Percentiles rank a stretch among this genome's conserved stretches.
Evolutionary conservation across 2,113 vertebrate species (phyloP).

Genomic region (Cryptoleucopteryx plumbea): DNA sequence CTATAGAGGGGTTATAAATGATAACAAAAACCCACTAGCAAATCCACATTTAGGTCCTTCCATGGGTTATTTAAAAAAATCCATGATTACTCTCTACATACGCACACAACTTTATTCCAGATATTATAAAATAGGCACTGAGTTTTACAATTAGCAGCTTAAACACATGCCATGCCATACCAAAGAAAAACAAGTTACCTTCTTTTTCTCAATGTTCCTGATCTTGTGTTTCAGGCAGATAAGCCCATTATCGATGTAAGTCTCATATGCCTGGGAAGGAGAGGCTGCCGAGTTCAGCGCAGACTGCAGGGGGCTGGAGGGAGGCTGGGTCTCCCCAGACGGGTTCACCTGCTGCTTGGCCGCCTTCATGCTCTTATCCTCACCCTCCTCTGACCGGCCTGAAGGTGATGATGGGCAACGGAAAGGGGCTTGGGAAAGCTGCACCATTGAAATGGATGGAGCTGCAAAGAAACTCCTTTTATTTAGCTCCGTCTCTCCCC

Average conservation of each 20-base stretch:
- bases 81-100: neutral
- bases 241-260: slow-evolving; percentile 91
- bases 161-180: fast-evolving
- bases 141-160: neutral
- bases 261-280: slow-evolving; percentile 86
- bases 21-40: neutral
- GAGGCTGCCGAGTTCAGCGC: slow-evolving; percentile 71
- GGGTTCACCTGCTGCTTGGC: slow-evolving; percentile 65
- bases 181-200: slow-evolving; percentile 71
- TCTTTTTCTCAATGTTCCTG: slow-evolving; percentile 97
- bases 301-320: slow-evolving; percentile 70
- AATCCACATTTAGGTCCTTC: neutral
- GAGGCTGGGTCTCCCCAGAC: slow-evolving; percentile 59
- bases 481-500: neutral
- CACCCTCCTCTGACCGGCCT: slow-evolving; percentile 63
- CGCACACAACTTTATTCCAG: neutral
- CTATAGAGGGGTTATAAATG: neutral
- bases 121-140: fast-evolving
- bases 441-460: slow-evolving; percentile 82
- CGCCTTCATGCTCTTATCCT: slow-evolving; percentile 69
- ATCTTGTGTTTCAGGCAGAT: slow-evolving; percentile 98
- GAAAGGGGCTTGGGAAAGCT: slow-evolving; percentile 77
- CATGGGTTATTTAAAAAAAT: neutral
- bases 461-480: slow-evolving; percentile 43
- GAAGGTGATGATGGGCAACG: slow-evolving; percentile 66